These are phyloP conservation scores for Campoletis sonorensis DNA, from an alignment of 1,140 invertebrate species.

Conservation along the genomic window DNA sequence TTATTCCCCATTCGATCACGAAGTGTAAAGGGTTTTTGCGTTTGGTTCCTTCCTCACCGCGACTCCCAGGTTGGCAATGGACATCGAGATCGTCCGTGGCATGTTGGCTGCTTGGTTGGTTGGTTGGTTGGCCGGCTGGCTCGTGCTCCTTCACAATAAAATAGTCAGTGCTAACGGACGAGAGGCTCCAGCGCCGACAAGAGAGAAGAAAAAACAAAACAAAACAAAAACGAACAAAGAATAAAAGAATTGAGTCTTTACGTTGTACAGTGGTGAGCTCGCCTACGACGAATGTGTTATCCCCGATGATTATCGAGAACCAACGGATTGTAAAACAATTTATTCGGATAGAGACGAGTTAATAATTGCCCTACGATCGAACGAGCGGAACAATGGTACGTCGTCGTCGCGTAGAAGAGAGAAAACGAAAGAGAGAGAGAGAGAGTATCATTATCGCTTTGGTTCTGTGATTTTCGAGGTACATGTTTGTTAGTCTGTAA, in stretches of 20 bases:
- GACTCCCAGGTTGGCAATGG: constrained; percentile 60
- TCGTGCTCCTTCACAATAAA: too few relatives aligned
- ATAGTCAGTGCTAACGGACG: neutral
- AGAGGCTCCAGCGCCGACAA: constrained; percentile 47
- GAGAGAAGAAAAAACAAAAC: constrained; percentile 55
- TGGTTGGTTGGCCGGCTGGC: too few relatives aligned
- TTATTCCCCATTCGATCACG: constrained; percentile 68
- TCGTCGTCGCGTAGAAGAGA: too few relatives aligned
- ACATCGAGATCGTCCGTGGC: constrained; percentile 55
- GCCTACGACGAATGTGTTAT: constrained; percentile 71
- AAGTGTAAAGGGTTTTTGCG: constrained; percentile 70
- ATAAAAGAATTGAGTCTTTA: constrained; percentile 69
- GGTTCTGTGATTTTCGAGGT: constrained; percentile 76
- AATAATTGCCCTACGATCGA: constrained; percentile 48
- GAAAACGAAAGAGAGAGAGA: constrained; percentile 60
- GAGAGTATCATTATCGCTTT: constrained; percentile 75
- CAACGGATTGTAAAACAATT: constrained; percentile 58
- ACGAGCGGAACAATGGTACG: constrained; percentile 55
- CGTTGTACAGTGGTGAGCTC: constrained; percentile 75
- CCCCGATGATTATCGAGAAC: constrained; percentile 53
- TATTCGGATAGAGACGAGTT: constrained; percentile 35
- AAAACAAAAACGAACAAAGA: constrained; percentile 35
- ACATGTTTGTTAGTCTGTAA: constrained; percentile 76
- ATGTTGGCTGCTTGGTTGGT: too few relatives aligned
- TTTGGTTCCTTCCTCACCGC: constrained; percentile 54